Conservation (phyloP, 92 coral and sea anemone genomes). For the Isaurus tuberculatus region DNA sequence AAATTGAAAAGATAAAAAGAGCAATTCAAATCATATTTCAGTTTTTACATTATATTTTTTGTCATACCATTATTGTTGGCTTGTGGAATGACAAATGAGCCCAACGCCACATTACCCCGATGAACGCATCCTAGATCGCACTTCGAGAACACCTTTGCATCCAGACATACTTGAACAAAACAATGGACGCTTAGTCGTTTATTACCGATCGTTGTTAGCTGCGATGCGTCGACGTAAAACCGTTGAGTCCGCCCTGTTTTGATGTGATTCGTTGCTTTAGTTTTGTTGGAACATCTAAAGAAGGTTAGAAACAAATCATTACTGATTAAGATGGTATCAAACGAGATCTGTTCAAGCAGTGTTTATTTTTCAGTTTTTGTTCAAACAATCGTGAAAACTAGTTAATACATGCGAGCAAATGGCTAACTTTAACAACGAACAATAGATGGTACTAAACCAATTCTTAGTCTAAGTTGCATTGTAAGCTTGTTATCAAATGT, state of each 20-base stretch:
- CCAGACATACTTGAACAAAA: constrained; percentile 8
- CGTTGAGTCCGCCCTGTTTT: background rate
- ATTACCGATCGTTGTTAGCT: constrained; percentile 10
- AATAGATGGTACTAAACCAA: no score
- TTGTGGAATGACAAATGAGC: background rate
- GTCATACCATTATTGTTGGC: background rate
- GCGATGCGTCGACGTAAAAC: constrained; percentile 5
- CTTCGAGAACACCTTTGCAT: background rate
- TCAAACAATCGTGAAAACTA: no score
- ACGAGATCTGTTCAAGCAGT: background rate
- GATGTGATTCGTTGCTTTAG: background rate
- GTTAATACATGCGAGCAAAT: no score
- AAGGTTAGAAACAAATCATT: no score
- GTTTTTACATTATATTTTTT: no score
- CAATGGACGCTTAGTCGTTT: constrained; percentile 4
- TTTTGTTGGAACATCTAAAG: constrained; percentile 6
- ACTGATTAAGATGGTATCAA: background rate
- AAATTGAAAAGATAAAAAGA: no score
- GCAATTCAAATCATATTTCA: no score
- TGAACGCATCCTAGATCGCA: constrained; percentile 28
- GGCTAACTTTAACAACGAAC: no score
- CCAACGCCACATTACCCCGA: background rate
- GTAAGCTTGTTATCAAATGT: no score
- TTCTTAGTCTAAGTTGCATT: no score
- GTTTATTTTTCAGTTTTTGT: no score